These are phyloP conservation scores for Radopholus similis DNA, from an alignment of 1,140 invertebrate species.

Conservation along the genomic window DNA sequence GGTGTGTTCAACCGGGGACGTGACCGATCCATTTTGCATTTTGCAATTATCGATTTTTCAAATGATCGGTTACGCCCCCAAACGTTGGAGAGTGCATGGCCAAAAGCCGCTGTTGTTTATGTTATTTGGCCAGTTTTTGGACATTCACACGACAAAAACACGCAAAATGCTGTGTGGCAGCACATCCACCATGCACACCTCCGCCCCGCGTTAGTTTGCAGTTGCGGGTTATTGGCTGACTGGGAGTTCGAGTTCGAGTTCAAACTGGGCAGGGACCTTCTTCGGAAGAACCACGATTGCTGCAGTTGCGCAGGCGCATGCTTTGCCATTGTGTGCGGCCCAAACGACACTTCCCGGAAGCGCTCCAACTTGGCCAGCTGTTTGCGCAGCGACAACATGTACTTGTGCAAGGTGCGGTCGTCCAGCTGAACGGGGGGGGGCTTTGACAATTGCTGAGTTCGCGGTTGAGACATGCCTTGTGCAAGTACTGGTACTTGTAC, in stretches of 20 bases:
- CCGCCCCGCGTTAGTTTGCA: conserved; percentile 36
- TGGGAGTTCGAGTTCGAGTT: conserved; percentile 36
- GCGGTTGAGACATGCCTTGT: conserved; percentile 37
- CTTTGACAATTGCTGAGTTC: background rate
- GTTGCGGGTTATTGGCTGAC: conserved; percentile 35
- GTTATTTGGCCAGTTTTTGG: too few relatives aligned
- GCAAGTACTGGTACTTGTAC: conserved; percentile 56
- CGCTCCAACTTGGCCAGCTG: conserved; percentile 55
- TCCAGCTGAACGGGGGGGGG: conserved; percentile 43
- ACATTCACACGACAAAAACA: conserved; percentile 9
- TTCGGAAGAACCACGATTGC: conserved; percentile 54
- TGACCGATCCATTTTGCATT: too few relatives aligned
- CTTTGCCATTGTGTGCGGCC: conserved; percentile 51
- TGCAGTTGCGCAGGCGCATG: conserved; percentile 44
- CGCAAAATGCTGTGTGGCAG: background rate
- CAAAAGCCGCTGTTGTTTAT: too few relatives aligned
- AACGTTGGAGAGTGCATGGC: too few relatives aligned
- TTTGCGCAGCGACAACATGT: conserved; percentile 51
- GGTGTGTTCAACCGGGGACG: too few relatives aligned
- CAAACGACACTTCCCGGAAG: conserved; percentile 54
- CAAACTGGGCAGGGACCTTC: conserved; percentile 55
- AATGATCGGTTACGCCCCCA: too few relatives aligned
- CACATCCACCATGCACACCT: background rate
- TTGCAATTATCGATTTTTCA: too few relatives aligned
- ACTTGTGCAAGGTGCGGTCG: conserved; percentile 50